Percentiles rank a stretch among this genome's conserved stretches.
Evolutionary conservation across 2,113 vertebrate species (phyloP).

Genomic region (Corapipo altera): DNA sequence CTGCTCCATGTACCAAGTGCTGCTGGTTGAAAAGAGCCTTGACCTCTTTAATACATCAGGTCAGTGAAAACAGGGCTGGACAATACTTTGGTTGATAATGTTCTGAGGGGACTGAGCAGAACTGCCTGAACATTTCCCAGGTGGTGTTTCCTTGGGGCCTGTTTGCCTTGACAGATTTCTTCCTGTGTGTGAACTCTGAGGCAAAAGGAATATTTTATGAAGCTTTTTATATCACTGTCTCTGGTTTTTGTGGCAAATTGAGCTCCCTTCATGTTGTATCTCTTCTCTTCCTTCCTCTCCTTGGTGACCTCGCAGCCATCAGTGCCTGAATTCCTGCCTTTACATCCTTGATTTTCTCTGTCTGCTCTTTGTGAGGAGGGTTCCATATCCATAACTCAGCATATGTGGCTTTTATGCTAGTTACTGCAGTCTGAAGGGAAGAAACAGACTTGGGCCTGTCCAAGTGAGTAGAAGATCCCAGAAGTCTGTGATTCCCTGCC

Average conservation of each 20-base stretch:
- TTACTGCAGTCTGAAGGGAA: not conserved
- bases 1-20: not conserved
- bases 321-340: not conserved
- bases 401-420: not conserved
- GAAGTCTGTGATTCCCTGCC: not conserved
- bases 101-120: not conserved
- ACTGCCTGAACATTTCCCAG: not conserved
- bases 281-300: not conserved
- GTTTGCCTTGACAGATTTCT: not conserved
- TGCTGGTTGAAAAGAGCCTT: conserved; percentile 18
- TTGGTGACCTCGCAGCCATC: not conserved
- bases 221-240: not conserved
- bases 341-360: not conserved
- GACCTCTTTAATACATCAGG: not conserved
- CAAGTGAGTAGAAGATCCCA: not conserved
- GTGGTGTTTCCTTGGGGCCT: not conserved
- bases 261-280: not conserved
- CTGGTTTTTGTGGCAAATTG: not conserved
- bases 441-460: not conserved
- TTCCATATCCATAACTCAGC: not conserved
- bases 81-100: no score
- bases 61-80: no score
- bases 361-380: not conserved
- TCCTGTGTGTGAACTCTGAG: not conserved
- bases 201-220: not conserved